These are phyloP conservation scores for Tachycineta bicolor DNA, from an alignment of 2,113 vertebrate species.

Conservation along the genomic window DNA sequence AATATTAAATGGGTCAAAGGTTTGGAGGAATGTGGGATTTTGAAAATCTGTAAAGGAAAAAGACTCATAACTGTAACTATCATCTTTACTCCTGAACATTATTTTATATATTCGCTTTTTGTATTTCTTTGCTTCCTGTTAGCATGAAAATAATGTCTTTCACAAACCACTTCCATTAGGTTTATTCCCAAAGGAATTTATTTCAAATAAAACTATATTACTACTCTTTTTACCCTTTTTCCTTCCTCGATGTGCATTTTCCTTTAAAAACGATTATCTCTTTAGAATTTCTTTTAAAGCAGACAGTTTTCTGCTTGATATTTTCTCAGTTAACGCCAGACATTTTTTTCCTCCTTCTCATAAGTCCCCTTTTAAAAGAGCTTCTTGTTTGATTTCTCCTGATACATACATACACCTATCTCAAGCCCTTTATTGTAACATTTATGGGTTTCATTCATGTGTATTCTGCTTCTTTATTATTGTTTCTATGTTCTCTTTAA, in stretches of 20 bases:
- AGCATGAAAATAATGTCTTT: neutral
- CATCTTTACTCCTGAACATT: neutral
- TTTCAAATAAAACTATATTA: neutral
- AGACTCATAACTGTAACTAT: neutral
- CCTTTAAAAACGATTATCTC: neutral
- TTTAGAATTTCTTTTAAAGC: neutral
- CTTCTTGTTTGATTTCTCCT: neutral
- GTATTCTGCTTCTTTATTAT: neutral
- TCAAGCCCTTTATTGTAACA: neutral
- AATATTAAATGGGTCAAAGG: neutral
- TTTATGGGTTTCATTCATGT: neutral
- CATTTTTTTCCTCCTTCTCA: neutral
- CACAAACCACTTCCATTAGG: neutral
- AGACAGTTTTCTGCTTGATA: neutral
- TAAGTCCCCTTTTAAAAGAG: neutral
- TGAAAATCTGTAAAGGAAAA: neutral
- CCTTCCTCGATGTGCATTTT: neutral
- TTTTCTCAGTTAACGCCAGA: neutral
- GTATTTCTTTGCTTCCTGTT: neutral
- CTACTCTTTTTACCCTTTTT: neutral
- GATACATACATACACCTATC: neutral
- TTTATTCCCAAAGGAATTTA: neutral
- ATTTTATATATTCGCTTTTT: neutral
- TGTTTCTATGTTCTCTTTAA: neutral
- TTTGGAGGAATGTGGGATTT: neutral